Conservation (phyloP, 2,797 vertebrate species). For the Hemitrygon akajei region DNA sequence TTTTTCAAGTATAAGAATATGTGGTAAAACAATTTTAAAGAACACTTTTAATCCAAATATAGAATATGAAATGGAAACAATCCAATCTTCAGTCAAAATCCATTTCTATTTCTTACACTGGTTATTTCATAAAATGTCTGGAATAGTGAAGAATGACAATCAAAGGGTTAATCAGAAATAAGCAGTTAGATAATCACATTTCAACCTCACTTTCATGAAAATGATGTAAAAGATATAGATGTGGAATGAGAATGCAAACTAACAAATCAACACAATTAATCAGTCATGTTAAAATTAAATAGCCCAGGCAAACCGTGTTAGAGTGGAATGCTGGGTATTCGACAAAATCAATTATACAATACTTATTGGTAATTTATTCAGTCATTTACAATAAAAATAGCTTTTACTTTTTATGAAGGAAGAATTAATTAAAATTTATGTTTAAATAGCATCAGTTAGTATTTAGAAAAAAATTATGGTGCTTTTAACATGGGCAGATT, state of each 20-base stretch:
- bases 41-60: not conserved
- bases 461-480: slow-evolving; percentile 39
- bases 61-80: not conserved
- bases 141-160: not conserved
- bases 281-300: not conserved
- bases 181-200: not conserved
- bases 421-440: slow-evolving; percentile 46
- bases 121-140: not conserved
- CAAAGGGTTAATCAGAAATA: not conserved
- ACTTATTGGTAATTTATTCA: slow-evolving; percentile 37
- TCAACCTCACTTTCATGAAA: not conserved
- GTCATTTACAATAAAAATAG: slow-evolving; percentile 46
- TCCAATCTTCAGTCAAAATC: not conserved
- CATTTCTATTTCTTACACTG: not conserved
- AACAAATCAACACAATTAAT: slow-evolving; percentile 10
- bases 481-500: not conserved
- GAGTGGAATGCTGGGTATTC: not conserved
- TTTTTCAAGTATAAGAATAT: not conserved
- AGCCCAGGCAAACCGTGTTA: not conserved
- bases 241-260: not conserved
- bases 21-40: not conserved
- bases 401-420: slow-evolving; percentile 46
- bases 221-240: not conserved
- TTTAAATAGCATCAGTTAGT: slow-evolving; percentile 39
- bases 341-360: slow-evolving; percentile 37